Evolutionary conservation across 2,797 vertebrate species (phyloP), one percentile per base, ranked within the genome.

Genomic region (Microtus agrestis): DNA sequence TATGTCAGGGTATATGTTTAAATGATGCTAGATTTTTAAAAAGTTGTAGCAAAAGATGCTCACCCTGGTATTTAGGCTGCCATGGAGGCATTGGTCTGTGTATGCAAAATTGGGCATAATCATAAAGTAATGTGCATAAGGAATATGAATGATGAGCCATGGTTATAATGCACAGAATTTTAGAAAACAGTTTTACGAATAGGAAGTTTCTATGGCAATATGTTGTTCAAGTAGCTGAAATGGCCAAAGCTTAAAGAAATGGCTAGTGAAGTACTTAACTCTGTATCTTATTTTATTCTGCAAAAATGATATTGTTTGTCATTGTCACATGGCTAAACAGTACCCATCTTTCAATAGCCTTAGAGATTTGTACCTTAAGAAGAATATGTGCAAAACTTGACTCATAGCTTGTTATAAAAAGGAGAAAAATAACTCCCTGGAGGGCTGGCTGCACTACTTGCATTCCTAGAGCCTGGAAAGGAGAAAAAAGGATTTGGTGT

Each of bases 281-380:
- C 13, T 77, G 10, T 17, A 89, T 77, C 37, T 91, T 89, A 71
- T 29, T 93, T 93, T 51, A 40, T 93, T 94, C 63, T 73, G 25
- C 59, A 23, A 94, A 93, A 79, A 29, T 27, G 15, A 59, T 8
- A 25, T n/a, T 91, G n/a, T 43, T 27, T 78, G 31, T 0, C 27
- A 9, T 91, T 94, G 77, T 14, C 43, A 10, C n/a, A 78, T 15
- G 67, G 51, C 51, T 76, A 0, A 77, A 34, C 6, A 88, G 31
- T 1, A 56, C 82, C 10, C 7, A 14, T 69, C 93, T 94, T 63
- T 87, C 56, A 76, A 14, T 12, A 67, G 63, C 10, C 10, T 94
- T 79, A 79, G 94, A 74, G 17, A 91, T 87, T 86, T 94, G 12
- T 46, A 78, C 25, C 21, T 89, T 23, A 8, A 74, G 46, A 34